These are phyloP conservation scores for Sesia bembeciformis DNA, from an alignment of 2,888 invertebrate genomes.

Conservation along the genomic window DNA sequence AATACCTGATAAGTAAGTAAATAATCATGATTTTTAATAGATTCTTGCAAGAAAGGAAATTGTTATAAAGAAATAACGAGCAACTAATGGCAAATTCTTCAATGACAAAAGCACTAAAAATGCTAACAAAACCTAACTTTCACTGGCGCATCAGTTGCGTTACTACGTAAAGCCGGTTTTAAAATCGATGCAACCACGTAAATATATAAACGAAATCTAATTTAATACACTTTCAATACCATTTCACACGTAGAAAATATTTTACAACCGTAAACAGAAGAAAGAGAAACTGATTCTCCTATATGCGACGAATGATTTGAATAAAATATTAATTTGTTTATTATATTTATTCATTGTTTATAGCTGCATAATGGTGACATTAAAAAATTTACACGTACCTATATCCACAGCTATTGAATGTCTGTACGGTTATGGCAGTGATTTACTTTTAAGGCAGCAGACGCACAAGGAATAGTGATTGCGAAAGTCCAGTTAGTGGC, in stretches of 20 bases:
- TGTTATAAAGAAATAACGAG: too few relatives aligned
- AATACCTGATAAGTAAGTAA: too few relatives aligned
- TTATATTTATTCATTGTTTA: constrained; percentile 26
- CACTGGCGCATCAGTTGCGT: background rate
- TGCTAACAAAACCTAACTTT: background rate
- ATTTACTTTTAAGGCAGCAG: constrained; percentile 55
- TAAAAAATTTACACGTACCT: constrained; percentile 39
- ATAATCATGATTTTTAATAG: too few relatives aligned
- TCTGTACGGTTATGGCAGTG: constrained; percentile 35
- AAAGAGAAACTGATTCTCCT: constrained; percentile 3
- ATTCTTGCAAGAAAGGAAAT: too few relatives aligned
- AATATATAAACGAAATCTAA: background rate
- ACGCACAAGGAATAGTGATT: constrained; percentile 67
- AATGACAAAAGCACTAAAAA: background rate
- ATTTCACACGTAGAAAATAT: constrained; percentile 1
- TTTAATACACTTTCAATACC: background rate
- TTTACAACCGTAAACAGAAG: constrained; percentile 3
- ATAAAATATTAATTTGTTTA: constrained; percentile 23
- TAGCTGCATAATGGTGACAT: constrained; percentile 28
- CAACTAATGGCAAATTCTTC: too few relatives aligned
- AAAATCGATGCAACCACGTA: background rate
- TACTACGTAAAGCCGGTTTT: background rate
- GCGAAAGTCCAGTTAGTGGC: constrained; percentile 67
- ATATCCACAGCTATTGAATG: constrained; percentile 25
- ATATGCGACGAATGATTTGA: constrained; percentile 1